Conservation (phyloP, 2,888 invertebrate genomes). For the Drosophila merina region DNA sequence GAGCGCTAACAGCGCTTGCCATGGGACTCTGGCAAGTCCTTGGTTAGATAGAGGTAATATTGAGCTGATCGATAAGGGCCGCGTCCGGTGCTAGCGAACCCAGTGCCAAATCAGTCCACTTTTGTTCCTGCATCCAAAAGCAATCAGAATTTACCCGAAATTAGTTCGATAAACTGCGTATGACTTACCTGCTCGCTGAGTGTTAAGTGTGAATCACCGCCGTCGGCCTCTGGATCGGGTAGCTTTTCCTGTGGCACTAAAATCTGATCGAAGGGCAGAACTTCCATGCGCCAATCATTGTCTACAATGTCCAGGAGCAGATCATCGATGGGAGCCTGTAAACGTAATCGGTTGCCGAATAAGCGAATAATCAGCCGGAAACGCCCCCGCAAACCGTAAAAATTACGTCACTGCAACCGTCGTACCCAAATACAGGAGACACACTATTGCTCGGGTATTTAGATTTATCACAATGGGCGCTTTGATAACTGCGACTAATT, state of each 20-base stretch:
- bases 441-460: constrained; percentile 44
- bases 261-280: constrained; percentile 93
- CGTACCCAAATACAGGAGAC: constrained; percentile 19
- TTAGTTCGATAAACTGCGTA: neutral
- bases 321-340: constrained; percentile 82
- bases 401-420: constrained; percentile 56
- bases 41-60: constrained; percentile 81
- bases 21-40: constrained; percentile 40
- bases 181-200: constrained; percentile 92
- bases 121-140: constrained; percentile 85
- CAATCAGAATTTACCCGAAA: neutral
- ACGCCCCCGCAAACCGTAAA: constrained; percentile 49
- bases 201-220: constrained; percentile 95
- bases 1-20: constrained; percentile 42
- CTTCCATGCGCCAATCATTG: constrained; percentile 94
- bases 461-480: constrained; percentile 60
- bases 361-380: constrained; percentile 12
- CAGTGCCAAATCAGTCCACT: constrained; percentile 87
- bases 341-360: neutral
- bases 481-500: constrained; percentile 62
- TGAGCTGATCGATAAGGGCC: constrained; percentile 82
- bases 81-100: constrained; percentile 83
- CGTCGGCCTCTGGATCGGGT: constrained; percentile 96
- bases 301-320: constrained; percentile 86
- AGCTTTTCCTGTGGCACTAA: constrained; percentile 93